Base-by-base conservation (phyloP, 2,113 vertebrate species). In the Carassius carassius region DNA sequence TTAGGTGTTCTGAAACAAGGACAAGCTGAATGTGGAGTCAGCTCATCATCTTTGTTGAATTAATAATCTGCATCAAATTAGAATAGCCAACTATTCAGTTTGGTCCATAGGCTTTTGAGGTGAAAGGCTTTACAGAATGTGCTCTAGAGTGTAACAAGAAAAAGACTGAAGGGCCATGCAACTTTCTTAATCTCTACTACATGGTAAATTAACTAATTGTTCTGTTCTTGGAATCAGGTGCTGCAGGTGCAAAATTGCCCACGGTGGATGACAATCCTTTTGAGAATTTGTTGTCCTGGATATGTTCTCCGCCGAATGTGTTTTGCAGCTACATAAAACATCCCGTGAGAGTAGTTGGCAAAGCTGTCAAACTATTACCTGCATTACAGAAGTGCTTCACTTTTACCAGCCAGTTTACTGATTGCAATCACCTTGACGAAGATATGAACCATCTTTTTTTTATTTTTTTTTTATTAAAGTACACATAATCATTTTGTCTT, bases 221-320 rank as follows among this genome's bases (percentile, higher is more conserved):
- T 82, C 78, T 51, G 85, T 58, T 37, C 35, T 81, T 69, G 58
- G 37, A 25, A 84, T 82, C 69, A 62, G 69, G 67, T 37, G 44
- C 56, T 62, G 70, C 74, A 76, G 44, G 69, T 44, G 81, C 8
- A 35, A 35, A 79, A 16, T 73, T 78, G 81, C 63, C 58, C 37
- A 78, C 83, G 67, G 47, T 54, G 51, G 58, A 54, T 6, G 23
- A 21, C 23, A 67, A 54, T 13, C 75, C 84, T n/a, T 44, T 1
- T 56, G 85, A 78, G 80, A 78, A 78, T 83, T 76, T 54, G 89
- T 90, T 88, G 87, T 86, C 86, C 69, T 62, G 73, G 89, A 88
- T 80, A 89, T 81, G 76, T 87, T 77, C 78, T 88, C 41, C 82
- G 73, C 58, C 19, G 84, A 3, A 35, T 88, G 70, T 67, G 82